phyloP scores from a whole-genome alignment of 2,113 vertebrate genomes.

The Gymnocephalus cernua region DNA sequence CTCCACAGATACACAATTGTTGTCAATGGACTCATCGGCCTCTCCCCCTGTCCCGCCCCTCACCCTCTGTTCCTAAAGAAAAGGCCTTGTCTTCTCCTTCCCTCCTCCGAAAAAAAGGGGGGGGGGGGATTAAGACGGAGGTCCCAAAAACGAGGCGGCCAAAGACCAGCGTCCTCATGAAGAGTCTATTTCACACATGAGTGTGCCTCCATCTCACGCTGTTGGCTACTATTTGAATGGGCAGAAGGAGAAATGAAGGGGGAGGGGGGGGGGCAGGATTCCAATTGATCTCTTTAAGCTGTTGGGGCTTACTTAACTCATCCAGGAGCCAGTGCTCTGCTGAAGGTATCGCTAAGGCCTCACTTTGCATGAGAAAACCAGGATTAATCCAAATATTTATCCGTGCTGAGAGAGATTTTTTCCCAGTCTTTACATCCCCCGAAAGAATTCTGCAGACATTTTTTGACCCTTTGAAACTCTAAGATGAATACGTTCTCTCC shows the following conservation, averaged over 20 bases:
- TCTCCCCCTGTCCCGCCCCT: slow-evolving; percentile 41
- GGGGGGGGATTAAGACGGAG: slow-evolving; percentile 73
- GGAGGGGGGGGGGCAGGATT: slow-evolving; percentile 30
- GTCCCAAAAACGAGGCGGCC: slow-evolving; percentile 59
- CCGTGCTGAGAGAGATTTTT: slow-evolving; percentile 82
- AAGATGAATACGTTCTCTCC: slow-evolving; percentile 50
- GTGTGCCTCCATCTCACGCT: slow-evolving; percentile 79
- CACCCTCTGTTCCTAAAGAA: slow-evolving; percentile 64
- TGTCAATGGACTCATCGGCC: slow-evolving; percentile 70
- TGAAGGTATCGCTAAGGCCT: slow-evolving; percentile 69
- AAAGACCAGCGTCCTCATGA: slow-evolving; percentile 66
- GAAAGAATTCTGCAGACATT: slow-evolving; percentile 68
- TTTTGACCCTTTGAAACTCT: slow-evolving; percentile 47
- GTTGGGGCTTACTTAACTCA: slow-evolving; percentile 74
- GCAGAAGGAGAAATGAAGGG: slow-evolving; percentile 56
- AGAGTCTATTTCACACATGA: slow-evolving; percentile 87
- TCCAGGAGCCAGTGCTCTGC: slow-evolving; percentile 68
- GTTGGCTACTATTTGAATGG: slow-evolving; percentile 72
- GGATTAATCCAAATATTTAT: slow-evolving; percentile 88
- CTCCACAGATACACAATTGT: slow-evolving; percentile 76
- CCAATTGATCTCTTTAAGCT: slow-evolving; percentile 81
- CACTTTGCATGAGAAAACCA: slow-evolving; percentile 86
- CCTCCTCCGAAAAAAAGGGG: slow-evolving; percentile 55
- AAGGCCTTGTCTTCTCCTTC: slow-evolving; percentile 52
- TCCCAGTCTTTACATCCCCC: slow-evolving; percentile 74